Base-by-base conservation (phyloP, 2,113 vertebrate genomes). In the Triplophysa siluroides region DNA sequence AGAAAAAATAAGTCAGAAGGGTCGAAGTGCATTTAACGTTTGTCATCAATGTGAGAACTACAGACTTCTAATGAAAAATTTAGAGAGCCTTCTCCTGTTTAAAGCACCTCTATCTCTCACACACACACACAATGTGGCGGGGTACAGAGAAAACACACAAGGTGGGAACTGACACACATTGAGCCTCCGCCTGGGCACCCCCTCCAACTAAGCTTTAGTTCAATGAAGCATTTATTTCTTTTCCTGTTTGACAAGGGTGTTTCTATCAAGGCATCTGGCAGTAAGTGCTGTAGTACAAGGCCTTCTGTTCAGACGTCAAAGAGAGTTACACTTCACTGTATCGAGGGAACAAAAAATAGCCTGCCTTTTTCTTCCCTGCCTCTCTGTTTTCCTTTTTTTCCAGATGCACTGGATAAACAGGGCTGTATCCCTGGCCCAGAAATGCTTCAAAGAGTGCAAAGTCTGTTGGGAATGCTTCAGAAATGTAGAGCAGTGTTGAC, bases 351-450 rank as follows among this genome's bases (percentile, higher is more conserved):
- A 90, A 86, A 85, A 88, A 89, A 89, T 85, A 85, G 86, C 87
- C 88, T 86, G 78, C 87, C 80, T 87, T 81, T 84, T 81, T 62
- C 52, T 70, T 78, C 72, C 43, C 76, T 10, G 56, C 65, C 18
- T 60, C 45, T 76, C 52, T 62, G 66, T 65, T 66, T 58, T 66
- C 21, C 45, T 38, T 65, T 67, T 69, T 79, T 81, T 78, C 75
- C 79, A 88, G 88, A 90, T 89, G 88, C 82, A 88, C 88, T 88
- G 88, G 91, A 92, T 91, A 93, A 92, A 93, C 90, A 91, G 89
- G 90, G 87, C 90, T 90, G 90, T 88, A 92, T 92, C 91, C 87
- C 90, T 92, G 90, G 91, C 91, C 92, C 89, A 92, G 92, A 92
- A 90, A 92, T 88, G 92, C 91, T 92, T 93, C 92, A 93, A 93